phyloP scores from a whole-genome alignment of 2,888 invertebrate species.

The Hetaerina titia region DNA sequence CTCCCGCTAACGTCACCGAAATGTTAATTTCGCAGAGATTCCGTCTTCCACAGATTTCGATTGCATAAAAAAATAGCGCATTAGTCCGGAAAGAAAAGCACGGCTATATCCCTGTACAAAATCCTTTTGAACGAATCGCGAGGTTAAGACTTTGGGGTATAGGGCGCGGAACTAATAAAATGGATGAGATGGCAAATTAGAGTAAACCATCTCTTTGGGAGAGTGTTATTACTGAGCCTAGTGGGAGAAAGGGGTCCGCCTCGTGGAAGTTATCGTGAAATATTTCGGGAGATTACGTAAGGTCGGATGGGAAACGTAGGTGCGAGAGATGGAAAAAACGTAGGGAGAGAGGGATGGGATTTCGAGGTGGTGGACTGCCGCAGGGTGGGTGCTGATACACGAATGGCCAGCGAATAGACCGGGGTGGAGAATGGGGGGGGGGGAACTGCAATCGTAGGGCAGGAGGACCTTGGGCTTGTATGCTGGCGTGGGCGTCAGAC shows the following conservation, averaged over 20 bases:
- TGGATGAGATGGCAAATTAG: no score
- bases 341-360: neutral
- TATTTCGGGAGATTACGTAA: constrained; percentile 29
- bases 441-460: neutral
- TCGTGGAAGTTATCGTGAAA: constrained; percentile 45
- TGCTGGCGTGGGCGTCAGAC: neutral
- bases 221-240: constrained; percentile 20
- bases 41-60: no score
- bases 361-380: neutral
- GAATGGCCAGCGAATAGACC: neutral
- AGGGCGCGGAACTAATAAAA: neutral
- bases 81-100: no score
- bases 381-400: constrained; percentile 34
- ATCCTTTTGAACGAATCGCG: neutral
- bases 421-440: neutral
- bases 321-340: neutral
- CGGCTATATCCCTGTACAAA: neutral
- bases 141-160: neutral
- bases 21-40: no score
- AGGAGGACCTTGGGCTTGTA: neutral
- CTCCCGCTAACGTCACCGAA: no score
- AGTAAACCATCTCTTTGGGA: neutral
- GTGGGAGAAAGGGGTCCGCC: neutral
- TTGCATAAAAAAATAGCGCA: no score
- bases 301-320: neutral